Base-by-base conservation (phyloP, 2,888 invertebrate species). In the Drosophila mercatorum region DNA sequence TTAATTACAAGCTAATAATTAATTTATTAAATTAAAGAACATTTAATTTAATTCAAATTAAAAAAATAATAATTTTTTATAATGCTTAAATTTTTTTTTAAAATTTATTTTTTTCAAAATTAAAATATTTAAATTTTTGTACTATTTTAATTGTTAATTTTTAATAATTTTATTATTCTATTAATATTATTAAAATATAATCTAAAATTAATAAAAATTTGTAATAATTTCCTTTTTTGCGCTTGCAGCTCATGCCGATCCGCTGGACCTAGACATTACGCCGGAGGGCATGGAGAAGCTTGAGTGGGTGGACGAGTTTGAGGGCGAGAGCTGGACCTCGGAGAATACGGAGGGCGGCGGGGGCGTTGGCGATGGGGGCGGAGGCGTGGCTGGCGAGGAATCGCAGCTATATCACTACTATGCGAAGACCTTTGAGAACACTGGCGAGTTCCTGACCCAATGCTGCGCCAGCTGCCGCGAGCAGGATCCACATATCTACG, bases 301-400 rank as follows among this genome's bases (percentile, higher is more conserved):
- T 46, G 96, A 96, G 91, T 96, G 96, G 96, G 96, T 96, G 90
- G 95, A 95, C 91, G 96, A 96, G 84, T 95, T 96, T 75, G 94
- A 94, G 84, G 93, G 69, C n/a, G 81, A 72, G 14, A 83, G 61
- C 52, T 71, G 75, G 46, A 51, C 34, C 22, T 57, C 78, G 0
- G 75, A 72, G 11, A 66, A 62, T 34, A 41, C 7, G 2, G 51
- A 49, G 0, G 67, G 69, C 0, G 61, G 34, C 0, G 64, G 38
- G 2, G 53, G 14, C 0, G 64, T 4, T 3, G 49, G 17, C 5
- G 75, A 70, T 57, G 71, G 72, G 0, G 55, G 41, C 0, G 41
- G 41, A 12, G 41, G 41, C 26, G 47, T 43, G 8, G 40, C 17
- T 11, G 73, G 70, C 26, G 93, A 93, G 22, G 94, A 94, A 92